These are phyloP conservation scores for Pyrrhosoma nymphula DNA, from an alignment of 2,888 invertebrate species.

Conservation along the genomic window DNA sequence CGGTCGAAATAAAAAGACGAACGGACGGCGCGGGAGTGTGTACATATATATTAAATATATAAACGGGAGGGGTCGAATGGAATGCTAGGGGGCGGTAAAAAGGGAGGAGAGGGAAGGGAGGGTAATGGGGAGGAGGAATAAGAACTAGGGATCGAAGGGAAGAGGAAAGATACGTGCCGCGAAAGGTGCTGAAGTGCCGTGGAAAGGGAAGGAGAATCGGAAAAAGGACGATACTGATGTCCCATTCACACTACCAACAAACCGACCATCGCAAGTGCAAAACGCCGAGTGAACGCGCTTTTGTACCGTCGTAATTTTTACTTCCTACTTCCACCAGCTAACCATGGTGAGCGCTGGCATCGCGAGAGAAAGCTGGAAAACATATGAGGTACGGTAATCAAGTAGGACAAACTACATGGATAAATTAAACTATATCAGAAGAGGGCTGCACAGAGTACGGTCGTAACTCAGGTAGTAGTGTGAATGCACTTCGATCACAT, in stretches of 20 bases:
- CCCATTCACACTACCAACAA: too few species aligned
- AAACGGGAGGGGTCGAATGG: neutral
- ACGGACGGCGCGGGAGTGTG: neutral
- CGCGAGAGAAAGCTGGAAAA: too few species aligned
- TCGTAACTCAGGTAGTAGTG: too few species aligned
- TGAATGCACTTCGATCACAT: too few species aligned
- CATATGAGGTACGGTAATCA: too few species aligned
- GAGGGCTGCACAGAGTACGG: too few species aligned
- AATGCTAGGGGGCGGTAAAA: neutral
- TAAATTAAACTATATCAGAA: too few species aligned
- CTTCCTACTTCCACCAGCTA: too few species aligned
- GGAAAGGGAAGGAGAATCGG: neutral
- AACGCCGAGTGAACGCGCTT: neutral
- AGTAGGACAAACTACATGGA: too few species aligned
- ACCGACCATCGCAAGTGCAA: neutral
- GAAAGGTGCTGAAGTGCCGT: slow-evolving; percentile 10
- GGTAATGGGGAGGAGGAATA: neutral
- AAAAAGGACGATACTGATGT: neutral
- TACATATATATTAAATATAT: neutral
- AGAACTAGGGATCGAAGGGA: neutral
- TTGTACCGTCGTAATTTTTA: too few species aligned
- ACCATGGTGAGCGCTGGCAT: too few species aligned
- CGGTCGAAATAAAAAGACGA: slow-evolving; percentile 56
- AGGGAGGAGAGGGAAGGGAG: neutral
- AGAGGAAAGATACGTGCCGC: neutral